Evolutionary conservation across 2,797 vertebrate genomes (phyloP).

Genomic region (Neomorphus geoffroyi): DNA sequence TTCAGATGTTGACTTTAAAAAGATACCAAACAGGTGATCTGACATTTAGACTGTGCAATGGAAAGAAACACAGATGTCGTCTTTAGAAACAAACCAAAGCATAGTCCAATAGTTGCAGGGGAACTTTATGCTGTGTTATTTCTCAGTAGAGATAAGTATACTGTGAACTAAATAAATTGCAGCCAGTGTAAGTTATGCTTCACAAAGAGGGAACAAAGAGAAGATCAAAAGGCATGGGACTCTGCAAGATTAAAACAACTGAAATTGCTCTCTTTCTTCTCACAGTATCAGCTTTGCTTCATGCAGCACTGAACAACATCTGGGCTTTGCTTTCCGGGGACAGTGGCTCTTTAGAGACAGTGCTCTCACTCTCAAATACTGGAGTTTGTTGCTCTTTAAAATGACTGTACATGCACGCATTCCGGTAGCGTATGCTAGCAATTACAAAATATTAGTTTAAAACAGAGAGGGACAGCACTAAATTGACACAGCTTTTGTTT

Average conservation of each 20-base stretch:
- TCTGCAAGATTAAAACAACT: conserved; percentile 1
- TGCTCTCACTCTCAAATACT: neutral
- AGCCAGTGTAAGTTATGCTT: neutral
- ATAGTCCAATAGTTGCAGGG: neutral
- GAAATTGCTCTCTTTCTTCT: conserved; percentile 26
- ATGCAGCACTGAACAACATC: neutral
- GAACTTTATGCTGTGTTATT: neutral
- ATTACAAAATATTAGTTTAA: neutral
- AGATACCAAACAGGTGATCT: neutral
- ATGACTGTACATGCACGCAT: accelerated
- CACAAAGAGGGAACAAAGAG: conserved; percentile 20
- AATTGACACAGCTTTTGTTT: neutral
- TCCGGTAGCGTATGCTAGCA: neutral
- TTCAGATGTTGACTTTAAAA: neutral
- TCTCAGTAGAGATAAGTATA: conserved; percentile 3
- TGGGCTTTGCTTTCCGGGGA: neutral
- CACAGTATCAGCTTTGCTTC: neutral
- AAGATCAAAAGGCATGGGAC: conserved; percentile 30
- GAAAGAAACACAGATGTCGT: neutral
- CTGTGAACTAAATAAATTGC: conserved; percentile 6
- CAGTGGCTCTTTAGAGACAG: neutral
- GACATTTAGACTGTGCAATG: neutral
- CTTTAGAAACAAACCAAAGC: conserved; percentile 4
- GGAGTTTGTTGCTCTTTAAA: neutral
- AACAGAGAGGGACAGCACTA: neutral